phyloP scores from a whole-genome alignment of 1,140 invertebrate species.

The Lysiphlebus fabarum region DNA sequence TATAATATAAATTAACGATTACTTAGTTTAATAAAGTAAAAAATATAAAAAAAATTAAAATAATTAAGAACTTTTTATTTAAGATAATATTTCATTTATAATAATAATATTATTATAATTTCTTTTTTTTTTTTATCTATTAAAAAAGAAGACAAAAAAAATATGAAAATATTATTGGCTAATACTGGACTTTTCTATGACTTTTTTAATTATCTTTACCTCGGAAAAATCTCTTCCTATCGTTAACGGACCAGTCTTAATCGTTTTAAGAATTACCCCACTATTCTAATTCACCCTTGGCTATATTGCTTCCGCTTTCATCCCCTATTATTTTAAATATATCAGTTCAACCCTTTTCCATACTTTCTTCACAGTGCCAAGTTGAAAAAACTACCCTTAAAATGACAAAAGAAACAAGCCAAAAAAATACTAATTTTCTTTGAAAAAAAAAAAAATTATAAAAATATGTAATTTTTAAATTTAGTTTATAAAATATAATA shows the following conservation, averaged over 20 bases:
- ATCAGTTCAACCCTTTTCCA: not conserved
- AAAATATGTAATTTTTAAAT: too few relatives aligned
- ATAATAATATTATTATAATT: too few relatives aligned
- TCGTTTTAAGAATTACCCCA: constrained; percentile 33
- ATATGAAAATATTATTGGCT: not conserved
- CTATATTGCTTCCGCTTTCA: not conserved
- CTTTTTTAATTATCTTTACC: constrained; percentile 42
- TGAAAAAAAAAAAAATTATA: too few relatives aligned
- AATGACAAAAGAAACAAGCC: not conserved
- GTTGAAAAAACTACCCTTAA: constrained; percentile 21
- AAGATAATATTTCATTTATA: too few relatives aligned
- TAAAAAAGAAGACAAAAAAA: not conserved
- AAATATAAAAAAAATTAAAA: constrained; percentile 6
- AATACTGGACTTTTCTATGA: constrained; percentile 32
- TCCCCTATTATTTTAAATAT: not conserved
- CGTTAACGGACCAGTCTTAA: constrained; percentile 37
- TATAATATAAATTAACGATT: too few relatives aligned
- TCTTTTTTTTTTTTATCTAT: too few relatives aligned
- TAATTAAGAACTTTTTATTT: not conserved
- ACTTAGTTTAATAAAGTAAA: not conserved
- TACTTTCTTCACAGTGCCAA: constrained; percentile 14
- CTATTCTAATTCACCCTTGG: constrained; percentile 14
- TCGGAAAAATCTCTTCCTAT: constrained; percentile 22
- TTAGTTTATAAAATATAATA: too few relatives aligned
- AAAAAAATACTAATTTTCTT: too few relatives aligned